Percentiles rank a stretch among this genome's conserved stretches.
Evolutionary conservation across 2,113 vertebrate species (phyloP).

Genomic region (Nibea coibor): DNA sequence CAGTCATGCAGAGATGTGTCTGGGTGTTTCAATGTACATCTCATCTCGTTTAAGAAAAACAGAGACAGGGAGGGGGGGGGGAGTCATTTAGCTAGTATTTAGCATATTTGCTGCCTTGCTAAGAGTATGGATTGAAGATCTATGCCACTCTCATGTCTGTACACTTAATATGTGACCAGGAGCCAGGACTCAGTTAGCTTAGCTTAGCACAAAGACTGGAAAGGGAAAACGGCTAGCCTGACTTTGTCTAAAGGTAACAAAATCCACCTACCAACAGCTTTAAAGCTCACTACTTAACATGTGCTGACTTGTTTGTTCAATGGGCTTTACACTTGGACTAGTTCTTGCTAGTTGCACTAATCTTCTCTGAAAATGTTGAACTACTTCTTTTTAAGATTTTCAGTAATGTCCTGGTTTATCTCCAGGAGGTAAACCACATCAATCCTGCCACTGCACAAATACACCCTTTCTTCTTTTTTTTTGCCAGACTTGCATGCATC

Average conservation of each 20-base stretch:
- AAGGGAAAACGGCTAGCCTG: not conserved
- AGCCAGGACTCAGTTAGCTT: not conserved
- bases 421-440: slow-evolving; percentile 19
- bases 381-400: slow-evolving; percentile 6
- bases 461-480: not conserved
- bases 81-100: not conserved
- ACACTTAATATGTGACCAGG: too few relatives aligned
- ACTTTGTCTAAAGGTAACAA: too few relatives aligned
- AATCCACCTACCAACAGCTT: too few relatives aligned
- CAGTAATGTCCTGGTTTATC: not conserved
- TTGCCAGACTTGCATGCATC: slow-evolving; percentile 9
- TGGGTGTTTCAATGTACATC: not conserved
- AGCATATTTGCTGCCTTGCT: not conserved
- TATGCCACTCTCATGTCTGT: not conserved
- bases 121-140: too few relatives aligned
- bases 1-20: not conserved
- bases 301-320: not conserved
- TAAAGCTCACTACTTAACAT: too few relatives aligned
- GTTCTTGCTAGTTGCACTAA: not conserved
- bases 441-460: not conserved
- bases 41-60: not conserved
- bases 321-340: not conserved
- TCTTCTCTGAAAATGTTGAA: not conserved
- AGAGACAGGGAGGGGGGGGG: not conserved
- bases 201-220: not conserved